phyloP scores from a whole-genome alignment of 2,113 vertebrate genomes.

The Phyllostomus hastatus region DNA sequence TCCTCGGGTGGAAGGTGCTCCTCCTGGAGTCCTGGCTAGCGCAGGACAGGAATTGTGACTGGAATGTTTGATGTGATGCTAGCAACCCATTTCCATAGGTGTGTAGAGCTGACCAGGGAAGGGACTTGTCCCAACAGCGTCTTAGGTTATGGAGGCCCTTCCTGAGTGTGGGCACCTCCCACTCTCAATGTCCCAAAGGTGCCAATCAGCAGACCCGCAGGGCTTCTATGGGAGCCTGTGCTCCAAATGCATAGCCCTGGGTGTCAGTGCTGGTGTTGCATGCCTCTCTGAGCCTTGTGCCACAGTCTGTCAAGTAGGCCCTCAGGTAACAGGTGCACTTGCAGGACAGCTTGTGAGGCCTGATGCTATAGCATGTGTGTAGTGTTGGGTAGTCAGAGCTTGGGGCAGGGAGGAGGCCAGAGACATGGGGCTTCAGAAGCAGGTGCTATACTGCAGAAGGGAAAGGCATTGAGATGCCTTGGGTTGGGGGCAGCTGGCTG shows the following conservation, averaged over 20 bases:
- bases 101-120: background rate
- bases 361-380: background rate
- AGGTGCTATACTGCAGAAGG: background rate
- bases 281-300: background rate
- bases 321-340: too few relatives aligned
- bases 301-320: too few relatives aligned
- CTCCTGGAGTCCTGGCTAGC: background rate
- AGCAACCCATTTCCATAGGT: background rate
- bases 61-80: background rate
- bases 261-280: too few relatives aligned
- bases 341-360: background rate
- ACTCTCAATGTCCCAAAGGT: background rate
- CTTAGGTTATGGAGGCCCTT: background rate
- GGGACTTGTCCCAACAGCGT: background rate
- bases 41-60: background rate
- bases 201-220: background rate
- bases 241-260: background rate
- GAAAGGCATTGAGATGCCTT: background rate
- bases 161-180: background rate
- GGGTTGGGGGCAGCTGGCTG: background rate
- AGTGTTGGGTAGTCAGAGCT: background rate
- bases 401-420: background rate
- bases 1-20: background rate
- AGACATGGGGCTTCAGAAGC: background rate
- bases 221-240: background rate